Conservation (phyloP, 2,797 vertebrate genomes). For the Danio tinwini region DNA sequence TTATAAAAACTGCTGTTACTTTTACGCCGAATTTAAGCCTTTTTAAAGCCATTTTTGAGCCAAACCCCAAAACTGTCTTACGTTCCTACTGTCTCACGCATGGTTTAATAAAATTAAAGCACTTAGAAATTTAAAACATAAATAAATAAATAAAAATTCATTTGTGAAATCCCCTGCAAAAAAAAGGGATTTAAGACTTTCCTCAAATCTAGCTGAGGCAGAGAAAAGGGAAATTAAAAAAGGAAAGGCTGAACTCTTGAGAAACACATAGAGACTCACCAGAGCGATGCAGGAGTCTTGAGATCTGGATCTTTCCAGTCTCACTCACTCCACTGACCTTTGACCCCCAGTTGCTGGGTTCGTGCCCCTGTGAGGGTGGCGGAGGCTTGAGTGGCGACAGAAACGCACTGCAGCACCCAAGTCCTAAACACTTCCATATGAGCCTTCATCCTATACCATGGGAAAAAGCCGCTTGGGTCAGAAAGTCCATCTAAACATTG, state of each 20-base stretch:
- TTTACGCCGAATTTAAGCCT: no score
- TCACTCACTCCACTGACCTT: slow-evolving; percentile 65
- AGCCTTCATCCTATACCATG: slow-evolving; percentile 40
- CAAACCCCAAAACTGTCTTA: no score
- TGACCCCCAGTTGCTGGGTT: slow-evolving; percentile 67
- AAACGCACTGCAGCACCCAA: slow-evolving; percentile 26
- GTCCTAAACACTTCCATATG: slow-evolving; percentile 62
- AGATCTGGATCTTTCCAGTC: slow-evolving; percentile 56
- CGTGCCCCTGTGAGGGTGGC: slow-evolving; percentile 65
- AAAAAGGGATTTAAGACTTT: background rate
- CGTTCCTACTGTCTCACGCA: no score
- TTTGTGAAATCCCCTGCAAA: background rate
- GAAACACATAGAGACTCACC: slow-evolving; percentile 24
- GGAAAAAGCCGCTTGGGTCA: slow-evolving; percentile 45
- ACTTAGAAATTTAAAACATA: no score
- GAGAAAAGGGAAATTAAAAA: background rate
- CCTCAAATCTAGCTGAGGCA: background rate
- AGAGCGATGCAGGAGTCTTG: slow-evolving; percentile 58
- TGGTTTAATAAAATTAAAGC: no score
- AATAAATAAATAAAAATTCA: no score
- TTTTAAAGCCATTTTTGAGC: no score
- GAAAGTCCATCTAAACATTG: slow-evolving; percentile 39
- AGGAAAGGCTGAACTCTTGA: background rate
- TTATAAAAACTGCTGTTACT: no score
- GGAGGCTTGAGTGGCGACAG: slow-evolving; percentile 55